Evolutionary conservation across 1,140 invertebrate genomes (phyloP), one percentile per base, ranked within the genome.

Genomic region (Latrodectus geometricus): DNA sequence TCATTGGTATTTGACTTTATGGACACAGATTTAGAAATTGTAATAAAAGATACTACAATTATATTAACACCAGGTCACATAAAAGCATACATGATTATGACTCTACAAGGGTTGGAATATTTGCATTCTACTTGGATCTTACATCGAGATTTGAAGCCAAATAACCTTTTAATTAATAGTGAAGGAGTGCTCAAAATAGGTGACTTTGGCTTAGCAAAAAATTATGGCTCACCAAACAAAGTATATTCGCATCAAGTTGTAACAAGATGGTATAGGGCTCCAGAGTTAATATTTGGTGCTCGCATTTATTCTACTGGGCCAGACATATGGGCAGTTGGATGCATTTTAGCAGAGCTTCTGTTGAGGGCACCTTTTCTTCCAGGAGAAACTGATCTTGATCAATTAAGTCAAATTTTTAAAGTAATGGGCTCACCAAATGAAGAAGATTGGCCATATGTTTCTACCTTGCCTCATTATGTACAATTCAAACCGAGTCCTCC

Each of bases 1-100:
- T 99, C 98, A 69, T 92, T 99, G 23, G 98, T 99, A 0, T 99
- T 99, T 93, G 98, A 99, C 91, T 99, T 98, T 90, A 99, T 99
- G 98, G 97, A 99, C 90, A 99, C 98, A 49, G 99, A 99, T 92
- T 92, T 99, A 88, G 99, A 99, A 93, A 91, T 93, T 65, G 90
- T 94, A 23, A 92, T 94, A 66, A 93, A 93, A 89, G 93, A 94
- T 88, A 90, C 89, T 50, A 95, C 93, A 87, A 96, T 99, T 88
- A 95, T 99, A 56, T 92, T 99, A 80, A 97, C 96, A 11, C 94
- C 96, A 75, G 94, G 95, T 9, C 97, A 99, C 91, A 97, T 99
- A 52, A 99, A 99, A 91, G 94, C 97, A 0, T 99, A 99, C 89
- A 95, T 95, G 89, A 93, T 99, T 61, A 98, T 99, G 94, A 99